Evolutionary conservation across 1,140 invertebrate species (phyloP), one percentile per base, ranked within the genome.

Genomic region (Neoseiulus cucumeris): DNA sequence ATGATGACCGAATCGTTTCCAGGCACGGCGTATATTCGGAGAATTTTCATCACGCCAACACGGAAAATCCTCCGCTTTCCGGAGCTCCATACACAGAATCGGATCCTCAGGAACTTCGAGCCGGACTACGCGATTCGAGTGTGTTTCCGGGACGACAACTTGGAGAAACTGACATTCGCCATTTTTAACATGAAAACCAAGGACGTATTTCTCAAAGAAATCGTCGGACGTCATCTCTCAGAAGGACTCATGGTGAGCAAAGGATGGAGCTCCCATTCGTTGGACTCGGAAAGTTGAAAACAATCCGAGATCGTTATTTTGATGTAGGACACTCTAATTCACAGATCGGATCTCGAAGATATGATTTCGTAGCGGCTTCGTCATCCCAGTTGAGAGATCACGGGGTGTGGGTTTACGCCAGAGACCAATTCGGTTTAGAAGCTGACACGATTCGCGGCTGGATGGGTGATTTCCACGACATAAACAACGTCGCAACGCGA

Each of bases 61-160:
- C 59, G 72, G 22, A 33, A 65, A 9, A 42, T 73, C 9, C 39
- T 73, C 2, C 71, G 72, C 70, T 64, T 72, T 64, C 70, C 70
- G 2, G 72, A 73, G 68, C 66, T 73, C 9, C 70, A 71, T 68
- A 70, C 70, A 41, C 64, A 69, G n/a, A 73, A 73, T 66, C 68
- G 72, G 55, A 66, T 73, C 18, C 55, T 73, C 1, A 51, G 72
- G 17, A 67, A 74, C 39, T 73, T 69, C 44, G 70, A 70, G 9
- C 44, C 68, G 7, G 72, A 73, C 17, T 69, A 71, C 44, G 70
- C 72, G 12, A 47, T 73, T 2, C 64, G 72, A 14, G 70, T 69
- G 30, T 68, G 68, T 17, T 73, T 73, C 45, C 45, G 72, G n/a
- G 68, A 68, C 7, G 68, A 71, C n/a, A 42, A 70, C 39, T 69